Evolutionary conservation across 2,888 invertebrate species (phyloP).

Genomic region (Troides aeacus): DNA sequence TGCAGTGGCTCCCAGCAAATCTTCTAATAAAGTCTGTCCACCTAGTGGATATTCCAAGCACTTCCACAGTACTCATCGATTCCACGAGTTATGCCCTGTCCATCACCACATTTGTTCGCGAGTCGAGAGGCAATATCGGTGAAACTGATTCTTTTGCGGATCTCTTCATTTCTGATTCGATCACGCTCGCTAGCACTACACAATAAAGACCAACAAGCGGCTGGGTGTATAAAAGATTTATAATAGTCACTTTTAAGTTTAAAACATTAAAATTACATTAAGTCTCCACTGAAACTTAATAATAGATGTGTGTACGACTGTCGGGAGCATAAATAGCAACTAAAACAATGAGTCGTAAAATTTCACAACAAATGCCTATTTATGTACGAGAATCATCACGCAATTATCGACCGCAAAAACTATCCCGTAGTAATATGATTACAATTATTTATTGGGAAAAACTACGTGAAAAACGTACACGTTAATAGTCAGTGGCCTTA

Average conservation of each 20-base stretch:
- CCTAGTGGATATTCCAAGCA: no score
- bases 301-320: background rate
- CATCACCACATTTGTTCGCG: no score
- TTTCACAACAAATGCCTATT: slow-evolving; percentile 19
- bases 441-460: slow-evolving; percentile 31
- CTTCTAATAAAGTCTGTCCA: no score
- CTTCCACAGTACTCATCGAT: no score
- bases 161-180: no score
- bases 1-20: no score
- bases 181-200: no score
- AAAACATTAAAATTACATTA: no score
- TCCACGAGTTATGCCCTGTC: no score
- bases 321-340: slow-evolving; percentile 7
- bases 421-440: slow-evolving; percentile 27
- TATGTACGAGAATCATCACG: slow-evolving; percentile 14
- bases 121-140: no score
- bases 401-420: slow-evolving; percentile 18
- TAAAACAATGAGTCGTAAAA: slow-evolving; percentile 23
- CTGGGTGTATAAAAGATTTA: background rate
- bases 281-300: background rate
- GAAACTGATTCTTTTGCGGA: no score
- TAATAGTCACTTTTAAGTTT: background rate
- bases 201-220: background rate
- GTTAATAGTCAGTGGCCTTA: slow-evolving; percentile 30
- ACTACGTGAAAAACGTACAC: slow-evolving; percentile 26